phyloP scores from a whole-genome alignment of 2,113 vertebrate species.

The Etia nguti region DNA sequence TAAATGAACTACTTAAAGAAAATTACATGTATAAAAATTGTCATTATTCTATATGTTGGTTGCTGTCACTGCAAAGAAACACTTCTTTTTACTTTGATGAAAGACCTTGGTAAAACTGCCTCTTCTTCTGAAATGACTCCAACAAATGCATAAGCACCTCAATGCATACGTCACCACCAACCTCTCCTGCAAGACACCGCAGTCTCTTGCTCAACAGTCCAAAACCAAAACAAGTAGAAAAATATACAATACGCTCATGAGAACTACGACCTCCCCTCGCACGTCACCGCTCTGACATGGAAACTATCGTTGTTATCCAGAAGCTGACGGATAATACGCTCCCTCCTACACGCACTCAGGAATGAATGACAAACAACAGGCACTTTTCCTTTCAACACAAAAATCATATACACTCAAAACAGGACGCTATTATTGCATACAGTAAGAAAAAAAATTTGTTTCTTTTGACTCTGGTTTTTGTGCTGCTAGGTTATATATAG shows the following conservation, averaged over 20 bases:
- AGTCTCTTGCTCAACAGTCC: conserved; percentile 11
- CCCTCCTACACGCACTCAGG: conserved; percentile 27
- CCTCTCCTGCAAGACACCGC: conserved; percentile 17
- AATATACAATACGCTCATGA: conserved; percentile 66
- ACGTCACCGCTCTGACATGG: conserved; percentile 23
- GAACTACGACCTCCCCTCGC: conserved; percentile 37
- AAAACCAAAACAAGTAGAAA: conserved; percentile 62
- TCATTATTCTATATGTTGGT: background rate
- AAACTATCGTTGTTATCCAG: conserved; percentile 43
- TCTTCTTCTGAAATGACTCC: conserved; percentile 41
- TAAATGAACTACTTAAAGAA: conserved; percentile 21
- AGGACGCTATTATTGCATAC: conserved; percentile 65
- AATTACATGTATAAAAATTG: conserved; percentile 16
- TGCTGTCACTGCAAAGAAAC: conserved; percentile 39
- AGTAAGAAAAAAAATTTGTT: conserved; percentile 16
- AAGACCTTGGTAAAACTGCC: conserved; percentile 67
- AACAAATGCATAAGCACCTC: conserved; percentile 24
- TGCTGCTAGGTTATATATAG: conserved; percentile 1
- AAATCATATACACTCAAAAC: conserved; percentile 35
- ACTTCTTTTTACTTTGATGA: conserved; percentile 68
- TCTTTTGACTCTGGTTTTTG: conserved; percentile 1
- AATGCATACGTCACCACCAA: background rate
- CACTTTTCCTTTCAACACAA: conserved; percentile 66
- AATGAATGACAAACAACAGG: conserved; percentile 70
- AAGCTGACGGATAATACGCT: conserved; percentile 8